phyloP scores from a whole-genome alignment of 2,888 invertebrate genomes.

The Heteromurus nitidus region DNA sequence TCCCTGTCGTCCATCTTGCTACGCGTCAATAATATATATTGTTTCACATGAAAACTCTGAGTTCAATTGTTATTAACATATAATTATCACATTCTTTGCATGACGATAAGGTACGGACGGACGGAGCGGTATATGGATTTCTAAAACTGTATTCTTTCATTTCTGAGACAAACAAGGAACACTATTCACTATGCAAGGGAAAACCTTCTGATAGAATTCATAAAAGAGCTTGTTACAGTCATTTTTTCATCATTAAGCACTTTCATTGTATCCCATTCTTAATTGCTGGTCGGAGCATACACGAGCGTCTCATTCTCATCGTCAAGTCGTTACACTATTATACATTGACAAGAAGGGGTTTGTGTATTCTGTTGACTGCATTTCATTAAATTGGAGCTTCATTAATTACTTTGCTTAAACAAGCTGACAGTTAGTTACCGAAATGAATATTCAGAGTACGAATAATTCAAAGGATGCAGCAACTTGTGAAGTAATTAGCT shows the following conservation, averaged over 20 bases:
- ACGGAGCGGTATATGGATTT: no score
- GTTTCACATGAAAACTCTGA: slow-evolving; percentile 22
- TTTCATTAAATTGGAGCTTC: slow-evolving; percentile 49
- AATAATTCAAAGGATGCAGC: no score
- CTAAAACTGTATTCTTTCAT: background rate
- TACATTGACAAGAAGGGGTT: no score
- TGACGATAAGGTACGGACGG: slow-evolving; percentile 16
- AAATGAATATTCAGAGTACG: slow-evolving; percentile 8
- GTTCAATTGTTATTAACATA: slow-evolving; percentile 49
- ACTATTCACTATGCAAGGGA: background rate
- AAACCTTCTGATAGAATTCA: background rate
- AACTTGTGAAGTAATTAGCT: slow-evolving; percentile 4
- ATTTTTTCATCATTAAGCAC: slow-evolving; percentile 21
- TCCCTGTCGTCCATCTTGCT: slow-evolving; percentile 32
- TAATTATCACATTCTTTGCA: slow-evolving; percentile 41
- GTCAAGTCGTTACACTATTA: slow-evolving; percentile 3
- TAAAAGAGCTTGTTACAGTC: slow-evolving; percentile 30
- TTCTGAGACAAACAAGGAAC: background rate
- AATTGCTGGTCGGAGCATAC: slow-evolving; percentile 25
- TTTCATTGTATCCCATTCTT: slow-evolving; percentile 32
- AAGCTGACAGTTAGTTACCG: background rate
- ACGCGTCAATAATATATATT: slow-evolving; percentile 54
- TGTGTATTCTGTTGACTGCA: slow-evolving; percentile 17
- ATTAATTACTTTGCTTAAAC: slow-evolving; percentile 26
- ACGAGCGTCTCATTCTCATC: background rate